Evolutionary conservation across 2,113 vertebrate species (phyloP), one percentile per base, ranked within the genome.

Genomic region (Phalacrocorax carbo): DNA sequence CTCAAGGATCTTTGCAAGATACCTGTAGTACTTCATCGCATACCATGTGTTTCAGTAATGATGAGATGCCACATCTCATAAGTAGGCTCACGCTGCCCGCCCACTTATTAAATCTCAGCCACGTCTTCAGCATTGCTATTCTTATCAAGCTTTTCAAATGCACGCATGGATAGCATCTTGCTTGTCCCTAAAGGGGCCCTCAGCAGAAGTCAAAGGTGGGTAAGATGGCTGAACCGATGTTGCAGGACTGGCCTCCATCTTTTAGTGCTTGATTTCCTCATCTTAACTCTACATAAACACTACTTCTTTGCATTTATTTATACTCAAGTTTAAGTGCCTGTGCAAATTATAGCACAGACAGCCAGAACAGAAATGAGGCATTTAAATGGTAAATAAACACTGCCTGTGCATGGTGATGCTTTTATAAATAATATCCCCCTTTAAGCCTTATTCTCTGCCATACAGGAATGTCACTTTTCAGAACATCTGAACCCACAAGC

Each of bases 321-420:
- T 96, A 95, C 93, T 95, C 80, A 91, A 92, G 90, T 96, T 96
- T 97, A 98, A 98, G 94, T 97, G 97, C 86, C 94, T 96, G 84
- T 94, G 94, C 93, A 98, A 98, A 98, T 98, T 97, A 97, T n/a
- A 97, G 97, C 87, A 93, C 88, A 96, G 96, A 81, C 95, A 97
- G 96, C 96, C 97, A 94, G 95, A 97, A 94, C 66, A 70, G 95
- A 97, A 97, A 96, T 91, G 96, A 97, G 94, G 95, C 96, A 96
- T 98, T 95, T 90, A 97, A 94, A 94, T 79, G 94, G 98, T 98
- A 98, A 98, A 98, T 97, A 98, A 97, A 96, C 77, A 81, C 14
- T 71, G 94, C 77, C 92, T 84, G 46, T 79, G 65, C 94, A 96
- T 88, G 92, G 79, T 92, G 81, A 44, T 94, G 89, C 86, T 96